These are phyloP conservation scores for Antitype chi DNA, from an alignment of 2,888 invertebrate genomes.

Conservation along the genomic window DNA sequence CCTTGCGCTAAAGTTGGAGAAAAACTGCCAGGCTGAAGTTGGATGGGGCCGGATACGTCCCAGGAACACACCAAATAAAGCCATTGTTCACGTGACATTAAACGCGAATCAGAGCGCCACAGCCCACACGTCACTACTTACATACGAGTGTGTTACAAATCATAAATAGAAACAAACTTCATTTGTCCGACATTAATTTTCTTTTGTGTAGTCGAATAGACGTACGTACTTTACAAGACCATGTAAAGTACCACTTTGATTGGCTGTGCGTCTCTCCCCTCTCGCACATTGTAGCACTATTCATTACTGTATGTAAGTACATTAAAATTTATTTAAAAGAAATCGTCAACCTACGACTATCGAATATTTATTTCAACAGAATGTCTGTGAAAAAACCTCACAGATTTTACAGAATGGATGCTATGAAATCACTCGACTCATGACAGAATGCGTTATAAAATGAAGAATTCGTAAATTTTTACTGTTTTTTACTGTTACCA, in stretches of 20 bases:
- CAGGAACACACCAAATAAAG: too few relatives aligned
- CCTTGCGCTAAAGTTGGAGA: too few relatives aligned
- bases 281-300: too few relatives aligned
- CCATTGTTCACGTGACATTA: neutral
- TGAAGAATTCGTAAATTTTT: neutral
- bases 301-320: neutral
- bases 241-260: neutral
- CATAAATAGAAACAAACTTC: too few relatives aligned
- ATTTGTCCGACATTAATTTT: too few relatives aligned
- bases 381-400: neutral
- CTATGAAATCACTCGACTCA: neutral
- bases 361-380: neutral
- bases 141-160: neutral
- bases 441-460: neutral
- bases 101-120: neutral
- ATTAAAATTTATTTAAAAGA: neutral
- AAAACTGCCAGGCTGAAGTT: too few relatives aligned
- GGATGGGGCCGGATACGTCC: too few relatives aligned
- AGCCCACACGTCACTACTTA: neutral
- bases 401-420: neutral
- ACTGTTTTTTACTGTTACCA: too few relatives aligned
- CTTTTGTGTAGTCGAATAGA: too few relatives aligned
- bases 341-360: neutral
- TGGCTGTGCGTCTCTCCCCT: neutral
- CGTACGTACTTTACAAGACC: too few relatives aligned